A percentile compares a stretch with the other conserved stretches of the same genome.
Evolutionary conservation across 2,888 invertebrate genomes (phyloP).

Genomic region (Coleophora deauratella): DNA sequence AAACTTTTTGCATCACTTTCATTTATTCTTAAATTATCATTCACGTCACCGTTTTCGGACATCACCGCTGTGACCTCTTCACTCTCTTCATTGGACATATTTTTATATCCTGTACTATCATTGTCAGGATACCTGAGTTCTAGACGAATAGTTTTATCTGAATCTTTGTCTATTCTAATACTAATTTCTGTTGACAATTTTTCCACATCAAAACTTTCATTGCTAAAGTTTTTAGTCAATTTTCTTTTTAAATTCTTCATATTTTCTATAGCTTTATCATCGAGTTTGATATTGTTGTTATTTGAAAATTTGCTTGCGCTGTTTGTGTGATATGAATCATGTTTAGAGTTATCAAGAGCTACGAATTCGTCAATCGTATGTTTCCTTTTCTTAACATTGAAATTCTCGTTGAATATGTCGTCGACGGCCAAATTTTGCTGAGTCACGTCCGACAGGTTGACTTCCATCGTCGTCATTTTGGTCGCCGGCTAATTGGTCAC

Average conservation of each 20-base stretch:
- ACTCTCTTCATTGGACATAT: neutral
- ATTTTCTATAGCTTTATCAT: constrained; percentile 22
- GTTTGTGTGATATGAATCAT: neutral
- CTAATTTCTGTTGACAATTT: constrained; percentile 39
- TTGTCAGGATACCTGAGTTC: constrained; percentile 39
- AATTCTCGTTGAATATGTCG: constrained; percentile 50
- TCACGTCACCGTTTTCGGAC: neutral
- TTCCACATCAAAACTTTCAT: constrained; percentile 8
- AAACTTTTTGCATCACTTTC: constrained; percentile 25
- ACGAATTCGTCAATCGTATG: constrained; percentile 27
- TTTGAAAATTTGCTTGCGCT: constrained; percentile 24
- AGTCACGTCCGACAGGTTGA: constrained; percentile 46
- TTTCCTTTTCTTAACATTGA: constrained; percentile 43
- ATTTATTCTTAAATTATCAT: constrained; percentile 24
- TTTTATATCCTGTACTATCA: constrained; percentile 16
- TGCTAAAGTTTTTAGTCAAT: neutral
- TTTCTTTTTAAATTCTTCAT: constrained; percentile 32
- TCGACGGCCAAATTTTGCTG: constrained; percentile 42
- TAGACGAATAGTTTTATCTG: constrained; percentile 44
- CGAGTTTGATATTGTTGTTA: constrained; percentile 35
- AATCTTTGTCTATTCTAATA: constrained; percentile 47
- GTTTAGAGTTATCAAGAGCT: constrained; percentile 3
- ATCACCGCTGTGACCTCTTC: neutral
- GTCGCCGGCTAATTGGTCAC: constrained; percentile 58
- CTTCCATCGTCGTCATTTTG: constrained; percentile 63